phyloP scores from a whole-genome alignment of 2,113 vertebrate genomes.

The Bubo bubo region DNA sequence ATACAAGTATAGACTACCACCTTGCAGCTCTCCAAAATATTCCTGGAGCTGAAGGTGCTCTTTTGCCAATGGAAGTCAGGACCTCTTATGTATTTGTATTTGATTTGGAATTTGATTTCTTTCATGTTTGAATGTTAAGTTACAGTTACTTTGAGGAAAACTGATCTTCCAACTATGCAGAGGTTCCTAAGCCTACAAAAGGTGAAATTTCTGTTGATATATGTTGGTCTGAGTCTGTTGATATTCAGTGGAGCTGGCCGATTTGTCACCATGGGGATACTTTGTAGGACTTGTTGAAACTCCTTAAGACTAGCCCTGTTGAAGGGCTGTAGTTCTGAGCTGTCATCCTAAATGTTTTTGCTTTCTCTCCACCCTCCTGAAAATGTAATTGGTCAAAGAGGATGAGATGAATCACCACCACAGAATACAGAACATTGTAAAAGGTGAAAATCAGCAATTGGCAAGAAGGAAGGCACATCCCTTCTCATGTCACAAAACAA shows the following conservation, averaged over 20 bases:
- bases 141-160: not conserved
- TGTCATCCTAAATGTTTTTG: not conserved
- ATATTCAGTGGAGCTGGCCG: not conserved
- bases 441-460: not conserved
- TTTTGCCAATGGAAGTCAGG: not conserved
- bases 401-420: not conserved
- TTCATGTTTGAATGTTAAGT: not conserved
- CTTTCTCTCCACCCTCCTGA: not conserved
- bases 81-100: not conserved
- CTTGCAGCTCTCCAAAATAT: not conserved
- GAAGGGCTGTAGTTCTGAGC: not conserved
- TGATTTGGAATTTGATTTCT: not conserved
- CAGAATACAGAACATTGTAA: not conserved
- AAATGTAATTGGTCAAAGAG: not conserved
- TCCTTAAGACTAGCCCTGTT: not conserved
- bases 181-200: not conserved
- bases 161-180: not conserved
- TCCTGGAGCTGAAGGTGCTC: not conserved
- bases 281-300: not conserved
- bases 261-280: not conserved
- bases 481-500: not conserved
- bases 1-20: not conserved
- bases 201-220: not conserved
- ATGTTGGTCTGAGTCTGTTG: not conserved
- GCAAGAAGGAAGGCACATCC: not conserved